Conservation (phyloP, 2,113 vertebrate species). For the Oxyruncus cristatus region DNA sequence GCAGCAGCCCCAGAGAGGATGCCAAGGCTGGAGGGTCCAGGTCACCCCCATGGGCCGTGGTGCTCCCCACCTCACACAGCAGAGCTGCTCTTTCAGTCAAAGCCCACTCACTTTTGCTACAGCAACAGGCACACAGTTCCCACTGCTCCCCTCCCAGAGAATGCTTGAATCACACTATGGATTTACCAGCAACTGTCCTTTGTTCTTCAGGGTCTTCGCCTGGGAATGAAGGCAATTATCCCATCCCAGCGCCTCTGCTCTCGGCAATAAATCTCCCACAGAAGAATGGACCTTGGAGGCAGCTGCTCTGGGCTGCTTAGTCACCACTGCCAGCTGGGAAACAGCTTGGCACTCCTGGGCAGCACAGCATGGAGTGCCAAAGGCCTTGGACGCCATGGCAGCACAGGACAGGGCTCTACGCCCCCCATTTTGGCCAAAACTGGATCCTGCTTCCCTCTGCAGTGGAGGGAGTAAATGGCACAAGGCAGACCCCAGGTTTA, state of each 20-base stretch:
- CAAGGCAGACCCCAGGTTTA: background rate
- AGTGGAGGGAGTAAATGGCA: background rate
- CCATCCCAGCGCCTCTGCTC: slow-evolving; percentile 12
- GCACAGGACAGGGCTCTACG: background rate
- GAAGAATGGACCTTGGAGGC: slow-evolving; percentile 43
- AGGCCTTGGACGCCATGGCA: background rate
- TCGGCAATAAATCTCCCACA: slow-evolving; percentile 53
- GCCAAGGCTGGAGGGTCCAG: background rate
- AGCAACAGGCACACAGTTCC: slow-evolving; percentile 12
- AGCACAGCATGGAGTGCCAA: rapidly evolving
- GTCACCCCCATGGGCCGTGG: background rate
- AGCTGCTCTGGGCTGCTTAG: slow-evolving; percentile 27
- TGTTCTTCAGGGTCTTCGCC: slow-evolving; percentile 32
- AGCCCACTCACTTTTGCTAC: background rate
- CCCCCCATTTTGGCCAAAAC: background rate
- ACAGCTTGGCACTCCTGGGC: background rate
- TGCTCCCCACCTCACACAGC: background rate
- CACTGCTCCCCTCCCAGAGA: background rate
- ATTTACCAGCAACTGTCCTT: slow-evolving; percentile 57
- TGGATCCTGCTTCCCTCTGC: rapidly evolving
- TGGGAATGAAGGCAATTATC: slow-evolving; percentile 39
- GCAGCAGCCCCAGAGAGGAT: background rate
- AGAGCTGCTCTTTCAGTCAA: background rate
- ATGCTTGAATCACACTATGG: slow-evolving; percentile 45
- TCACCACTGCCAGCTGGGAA: background rate